These are phyloP conservation scores for Mimachlamys varia DNA, from an alignment of 2,888 invertebrate species.

Conservation along the genomic window DNA sequence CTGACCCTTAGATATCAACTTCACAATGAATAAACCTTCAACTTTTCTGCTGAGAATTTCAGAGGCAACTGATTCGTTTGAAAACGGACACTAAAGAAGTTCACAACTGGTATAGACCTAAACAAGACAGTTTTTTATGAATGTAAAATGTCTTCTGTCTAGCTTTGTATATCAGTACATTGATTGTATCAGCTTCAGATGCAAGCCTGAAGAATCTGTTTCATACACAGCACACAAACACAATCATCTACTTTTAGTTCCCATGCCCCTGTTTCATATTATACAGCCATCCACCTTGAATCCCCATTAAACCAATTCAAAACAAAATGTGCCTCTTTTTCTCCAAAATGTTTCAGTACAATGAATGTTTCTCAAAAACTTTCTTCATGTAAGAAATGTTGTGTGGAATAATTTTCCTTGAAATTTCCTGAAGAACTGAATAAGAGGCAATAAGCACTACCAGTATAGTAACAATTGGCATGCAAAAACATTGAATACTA, in stretches of 20 bases:
- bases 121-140: slow-evolving; percentile 1
- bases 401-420: neutral
- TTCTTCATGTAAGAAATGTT: too few species aligned
- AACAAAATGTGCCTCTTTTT: neutral
- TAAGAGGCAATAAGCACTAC: neutral
- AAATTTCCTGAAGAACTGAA: neutral
- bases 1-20: neutral
- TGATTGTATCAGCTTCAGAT: neutral
- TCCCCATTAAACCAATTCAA: neutral
- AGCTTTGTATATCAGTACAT: neutral
- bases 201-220: neutral
- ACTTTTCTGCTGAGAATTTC: neutral
- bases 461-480: too few species aligned
- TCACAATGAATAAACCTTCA: slow-evolving; percentile 11
- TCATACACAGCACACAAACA: neutral
- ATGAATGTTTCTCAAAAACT: neutral
- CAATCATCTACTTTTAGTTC: neutral
- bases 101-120: neutral
- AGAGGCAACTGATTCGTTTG: neutral
- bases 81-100: neutral
- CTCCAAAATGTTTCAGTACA: neutral
- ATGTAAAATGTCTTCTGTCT: neutral
- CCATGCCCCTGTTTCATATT: neutral
- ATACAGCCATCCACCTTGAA: too few species aligned
- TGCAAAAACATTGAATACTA: neutral